A percentile compares a stretch with the other conserved stretches of the same genome.
Evolutionary conservation across 2,888 invertebrate genomes (phyloP).

Genomic region (Tetropium fuscum): DNA sequence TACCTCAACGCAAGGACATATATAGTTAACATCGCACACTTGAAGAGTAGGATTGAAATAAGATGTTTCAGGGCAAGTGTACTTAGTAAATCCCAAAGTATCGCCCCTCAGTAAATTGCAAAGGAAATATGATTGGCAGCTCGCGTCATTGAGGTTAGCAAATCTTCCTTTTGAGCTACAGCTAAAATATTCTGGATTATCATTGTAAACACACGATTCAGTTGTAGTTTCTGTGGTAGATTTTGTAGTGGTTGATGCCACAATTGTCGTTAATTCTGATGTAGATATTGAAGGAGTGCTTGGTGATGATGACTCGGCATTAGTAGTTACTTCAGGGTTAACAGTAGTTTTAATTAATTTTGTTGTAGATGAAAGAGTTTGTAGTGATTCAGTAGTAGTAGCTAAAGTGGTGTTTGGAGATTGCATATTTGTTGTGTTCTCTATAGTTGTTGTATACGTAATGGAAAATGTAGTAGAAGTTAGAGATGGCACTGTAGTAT

Average conservation of each 20-base stretch:
- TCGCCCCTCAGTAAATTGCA: conserved; percentile 50
- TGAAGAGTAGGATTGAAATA: conserved; percentile 62
- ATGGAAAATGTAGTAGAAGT: no score
- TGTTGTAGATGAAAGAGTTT: no score
- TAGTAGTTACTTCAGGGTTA: no score
- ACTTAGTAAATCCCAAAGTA: neutral
- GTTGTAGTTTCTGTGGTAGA: neutral
- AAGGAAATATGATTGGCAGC: conserved; percentile 64
- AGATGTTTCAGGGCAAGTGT: neutral
- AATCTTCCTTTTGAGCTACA: conserved; percentile 36
- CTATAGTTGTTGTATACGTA: no score
- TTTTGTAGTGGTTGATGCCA: neutral
- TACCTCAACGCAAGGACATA: conserved; percentile 54
- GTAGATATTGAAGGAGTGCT: neutral
- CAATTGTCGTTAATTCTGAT: neutral
- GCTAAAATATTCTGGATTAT: conserved; percentile 17
- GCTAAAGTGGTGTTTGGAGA: no score
- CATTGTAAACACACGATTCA: neutral
- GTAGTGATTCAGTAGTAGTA: no score
- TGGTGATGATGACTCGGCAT: no score
- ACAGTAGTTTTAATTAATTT: no score
- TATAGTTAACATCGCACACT: conserved; percentile 64
- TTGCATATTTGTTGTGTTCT: no score
- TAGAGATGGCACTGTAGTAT: no score
- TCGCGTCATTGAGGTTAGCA: conserved; percentile 49